These are phyloP conservation scores for Trachelus iudaicus DNA, from an alignment of 2,888 invertebrate species.

Conservation along the genomic window DNA sequence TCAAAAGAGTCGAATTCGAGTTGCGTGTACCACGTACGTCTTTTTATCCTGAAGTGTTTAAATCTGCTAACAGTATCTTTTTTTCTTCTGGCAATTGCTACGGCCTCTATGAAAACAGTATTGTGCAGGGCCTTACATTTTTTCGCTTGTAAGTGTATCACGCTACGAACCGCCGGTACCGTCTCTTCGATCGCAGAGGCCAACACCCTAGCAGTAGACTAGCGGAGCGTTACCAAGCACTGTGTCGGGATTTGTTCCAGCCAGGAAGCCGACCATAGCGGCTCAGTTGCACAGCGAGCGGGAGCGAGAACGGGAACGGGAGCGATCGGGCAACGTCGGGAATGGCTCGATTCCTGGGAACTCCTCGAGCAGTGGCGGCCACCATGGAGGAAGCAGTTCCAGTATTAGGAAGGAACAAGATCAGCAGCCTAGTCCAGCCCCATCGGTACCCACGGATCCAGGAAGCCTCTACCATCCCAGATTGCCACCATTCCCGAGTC, in stretches of 20 bases:
- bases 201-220: constrained; percentile 7
- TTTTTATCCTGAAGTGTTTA: background rate
- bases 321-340: constrained; percentile 27
- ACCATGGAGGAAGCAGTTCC: constrained; percentile 23
- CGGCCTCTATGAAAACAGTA: background rate
- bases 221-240: constrained; percentile 61
- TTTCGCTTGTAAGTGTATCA: background rate
- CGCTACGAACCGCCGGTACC: background rate
- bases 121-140: background rate
- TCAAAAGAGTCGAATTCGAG: background rate
- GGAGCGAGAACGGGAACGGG: constrained; percentile 66
- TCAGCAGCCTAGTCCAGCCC: constrained; percentile 9
- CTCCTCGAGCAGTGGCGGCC: constrained; percentile 24
- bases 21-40: background rate
- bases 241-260: constrained; percentile 70
- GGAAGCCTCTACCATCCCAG: constrained; percentile 48
- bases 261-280: constrained; percentile 73
- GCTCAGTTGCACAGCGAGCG: constrained; percentile 68
- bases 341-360: constrained; percentile 41
- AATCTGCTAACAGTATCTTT: background rate
- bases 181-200: background rate
- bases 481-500: constrained; percentile 45
- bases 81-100: background rate
- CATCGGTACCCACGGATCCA: constrained; percentile 20
- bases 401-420: constrained; percentile 52